These are phyloP conservation scores for Megatriorchis doriae DNA, from an alignment of 2,113 vertebrate genomes.

Conservation along the genomic window DNA sequence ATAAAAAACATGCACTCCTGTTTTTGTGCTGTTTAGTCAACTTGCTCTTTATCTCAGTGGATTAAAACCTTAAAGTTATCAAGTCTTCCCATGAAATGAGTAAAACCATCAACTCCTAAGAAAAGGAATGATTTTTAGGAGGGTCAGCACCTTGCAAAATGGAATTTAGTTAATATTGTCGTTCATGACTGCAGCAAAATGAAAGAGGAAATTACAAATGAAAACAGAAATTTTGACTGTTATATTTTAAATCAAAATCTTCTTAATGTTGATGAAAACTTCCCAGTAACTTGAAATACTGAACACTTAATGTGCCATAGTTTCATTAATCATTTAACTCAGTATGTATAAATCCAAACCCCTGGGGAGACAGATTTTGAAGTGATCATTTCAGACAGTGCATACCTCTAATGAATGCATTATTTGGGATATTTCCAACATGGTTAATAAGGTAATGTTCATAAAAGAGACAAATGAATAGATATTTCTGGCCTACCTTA, in stretches of 20 bases:
- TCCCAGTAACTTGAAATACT: not conserved
- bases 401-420: constrained; percentile 43
- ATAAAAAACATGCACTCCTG: not conserved
- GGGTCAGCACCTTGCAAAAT: not conserved
- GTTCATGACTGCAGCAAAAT: not conserved
- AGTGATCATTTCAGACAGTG: constrained; percentile 30
- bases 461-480: constrained; percentile 41
- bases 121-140: not conserved
- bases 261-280: constrained; percentile 26
- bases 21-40: not conserved
- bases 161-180: not conserved
- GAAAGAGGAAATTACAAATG: constrained; percentile 9
- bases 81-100: not conserved
- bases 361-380: constrained; percentile 34
- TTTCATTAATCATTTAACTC: constrained; percentile 50
- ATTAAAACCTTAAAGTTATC: not conserved
- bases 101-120: not conserved
- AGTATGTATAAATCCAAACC: constrained; percentile 32
- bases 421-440: constrained; percentile 58
- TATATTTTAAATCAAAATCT: not conserved
- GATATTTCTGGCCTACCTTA: not conserved
- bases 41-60: not conserved
- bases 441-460: constrained; percentile 51
- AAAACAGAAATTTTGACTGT: not conserved
- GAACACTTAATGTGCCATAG: not conserved